Conservation (phyloP, 2,113 vertebrate genomes). For the Centrocercus urophasianus region DNA sequence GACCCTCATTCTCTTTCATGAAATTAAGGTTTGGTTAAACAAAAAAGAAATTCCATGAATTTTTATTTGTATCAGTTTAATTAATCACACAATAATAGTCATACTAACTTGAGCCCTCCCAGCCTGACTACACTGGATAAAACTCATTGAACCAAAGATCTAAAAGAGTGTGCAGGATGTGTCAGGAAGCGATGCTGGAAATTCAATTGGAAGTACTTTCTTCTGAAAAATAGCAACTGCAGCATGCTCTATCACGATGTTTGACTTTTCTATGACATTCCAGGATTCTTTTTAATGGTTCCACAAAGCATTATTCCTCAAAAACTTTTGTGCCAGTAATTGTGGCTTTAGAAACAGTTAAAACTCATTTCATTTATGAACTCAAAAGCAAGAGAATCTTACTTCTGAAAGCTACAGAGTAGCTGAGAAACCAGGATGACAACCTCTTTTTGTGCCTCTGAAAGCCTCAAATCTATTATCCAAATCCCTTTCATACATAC, state of each 20-base stretch:
- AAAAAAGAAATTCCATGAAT: neutral
- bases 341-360: neutral
- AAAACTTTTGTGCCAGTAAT: neutral
- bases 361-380: neutral
- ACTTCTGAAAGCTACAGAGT: neutral
- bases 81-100: neutral
- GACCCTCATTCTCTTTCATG: neutral
- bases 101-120: neutral
- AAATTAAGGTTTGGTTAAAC: slow-evolving; percentile 8
- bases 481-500: neutral
- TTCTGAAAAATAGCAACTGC: neutral
- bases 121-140: neutral
- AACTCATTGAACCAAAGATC: neutral
- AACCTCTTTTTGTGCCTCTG: neutral
- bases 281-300: neutral
- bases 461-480: neutral
- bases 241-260: neutral
- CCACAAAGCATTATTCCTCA: neutral
- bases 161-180: neutral
- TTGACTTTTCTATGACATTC: neutral
- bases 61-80: neutral
- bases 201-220: neutral
- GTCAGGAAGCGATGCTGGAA: neutral
- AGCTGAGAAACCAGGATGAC: neutral
- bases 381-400: neutral